Conservation (phyloP, 2,888 invertebrate species). For the Notocelia uddmanniana region DNA sequence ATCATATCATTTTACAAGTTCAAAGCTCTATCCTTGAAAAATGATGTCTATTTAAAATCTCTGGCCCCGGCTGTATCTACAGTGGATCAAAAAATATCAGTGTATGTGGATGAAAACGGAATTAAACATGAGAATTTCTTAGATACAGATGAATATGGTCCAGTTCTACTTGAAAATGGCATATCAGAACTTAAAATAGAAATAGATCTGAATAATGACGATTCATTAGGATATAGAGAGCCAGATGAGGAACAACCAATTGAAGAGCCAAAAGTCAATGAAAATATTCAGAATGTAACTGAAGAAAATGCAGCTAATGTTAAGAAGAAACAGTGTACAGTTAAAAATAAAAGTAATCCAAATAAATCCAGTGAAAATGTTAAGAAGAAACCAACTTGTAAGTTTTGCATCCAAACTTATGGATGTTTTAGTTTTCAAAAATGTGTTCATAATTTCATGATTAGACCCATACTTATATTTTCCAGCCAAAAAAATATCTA, state of each 20-base stretch:
- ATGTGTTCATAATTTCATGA: not conserved
- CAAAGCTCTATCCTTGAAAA: constrained; percentile 67
- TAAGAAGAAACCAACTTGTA: too few species aligned
- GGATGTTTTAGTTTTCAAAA: not conserved
- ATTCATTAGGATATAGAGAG: constrained; percentile 49
- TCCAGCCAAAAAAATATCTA: not conserved
- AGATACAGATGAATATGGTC: constrained; percentile 36
- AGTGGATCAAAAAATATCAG: constrained; percentile 52
- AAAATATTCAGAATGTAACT: constrained; percentile 54
- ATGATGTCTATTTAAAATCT: constrained; percentile 62
- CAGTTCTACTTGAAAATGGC: constrained; percentile 47
- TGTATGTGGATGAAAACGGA: constrained; percentile 42
- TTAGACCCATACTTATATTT: not conserved
- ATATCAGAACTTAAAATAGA: constrained; percentile 53
- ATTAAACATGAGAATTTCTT: constrained; percentile 47
- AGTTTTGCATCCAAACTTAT: not conserved
- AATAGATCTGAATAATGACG: constrained; percentile 39
- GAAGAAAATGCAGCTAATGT: constrained; percentile 61
- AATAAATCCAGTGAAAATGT: not conserved
- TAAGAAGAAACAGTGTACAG: not conserved
- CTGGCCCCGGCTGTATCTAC: constrained; percentile 40
- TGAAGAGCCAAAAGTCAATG: constrained; percentile 63
- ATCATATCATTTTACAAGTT: constrained; percentile 68
- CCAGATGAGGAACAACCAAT: constrained; percentile 73
- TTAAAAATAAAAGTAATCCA: not conserved